phyloP scores from a whole-genome alignment of 2,113 vertebrate species.

The Strigops habroptila region DNA sequence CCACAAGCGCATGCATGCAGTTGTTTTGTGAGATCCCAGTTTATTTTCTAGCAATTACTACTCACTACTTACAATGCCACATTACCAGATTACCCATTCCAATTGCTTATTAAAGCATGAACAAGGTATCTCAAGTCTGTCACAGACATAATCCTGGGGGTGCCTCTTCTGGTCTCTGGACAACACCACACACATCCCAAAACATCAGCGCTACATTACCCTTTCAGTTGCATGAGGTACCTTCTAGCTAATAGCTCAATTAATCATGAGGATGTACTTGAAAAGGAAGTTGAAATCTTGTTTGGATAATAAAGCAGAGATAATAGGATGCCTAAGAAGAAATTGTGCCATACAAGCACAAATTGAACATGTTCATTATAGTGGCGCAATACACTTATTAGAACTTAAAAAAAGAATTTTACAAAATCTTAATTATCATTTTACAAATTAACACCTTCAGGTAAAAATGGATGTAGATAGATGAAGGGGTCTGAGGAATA shows the following conservation, averaged over 20 bases:
- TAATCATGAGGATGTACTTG: slow-evolving; percentile 60
- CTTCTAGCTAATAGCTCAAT: slow-evolving; percentile 67
- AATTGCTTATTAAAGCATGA: slow-evolving; percentile 31
- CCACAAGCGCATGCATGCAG: not conserved
- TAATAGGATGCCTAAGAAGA: slow-evolving; percentile 38
- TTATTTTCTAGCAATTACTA: slow-evolving; percentile 42
- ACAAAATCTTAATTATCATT: slow-evolving; percentile 43
- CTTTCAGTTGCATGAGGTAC: slow-evolving; percentile 38
- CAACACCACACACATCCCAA: slow-evolving; percentile 6
- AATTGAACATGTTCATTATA: slow-evolving; percentile 22
- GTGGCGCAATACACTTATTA: not conserved
- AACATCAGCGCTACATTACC: slow-evolving; percentile 15
- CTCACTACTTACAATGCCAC: not conserved
- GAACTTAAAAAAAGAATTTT: not conserved
- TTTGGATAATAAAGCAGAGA: slow-evolving; percentile 65
- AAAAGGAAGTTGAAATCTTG: slow-evolving; percentile 52
- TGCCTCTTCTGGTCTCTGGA: slow-evolving; percentile 34
- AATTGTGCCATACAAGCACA: slow-evolving; percentile 32
- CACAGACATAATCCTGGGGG: not conserved
- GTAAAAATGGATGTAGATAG: not conserved
- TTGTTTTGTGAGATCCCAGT: not conserved
- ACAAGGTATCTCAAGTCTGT: not conserved
- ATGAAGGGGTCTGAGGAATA: not conserved
- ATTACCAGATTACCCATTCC: not conserved
- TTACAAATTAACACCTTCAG: slow-evolving; percentile 25